Percentiles rank a stretch among this genome's conserved stretches.
These are phyloP conservation scores for Natrix natrix DNA, from an alignment of 2,797 vertebrate species.

Conservation along the genomic window DNA sequence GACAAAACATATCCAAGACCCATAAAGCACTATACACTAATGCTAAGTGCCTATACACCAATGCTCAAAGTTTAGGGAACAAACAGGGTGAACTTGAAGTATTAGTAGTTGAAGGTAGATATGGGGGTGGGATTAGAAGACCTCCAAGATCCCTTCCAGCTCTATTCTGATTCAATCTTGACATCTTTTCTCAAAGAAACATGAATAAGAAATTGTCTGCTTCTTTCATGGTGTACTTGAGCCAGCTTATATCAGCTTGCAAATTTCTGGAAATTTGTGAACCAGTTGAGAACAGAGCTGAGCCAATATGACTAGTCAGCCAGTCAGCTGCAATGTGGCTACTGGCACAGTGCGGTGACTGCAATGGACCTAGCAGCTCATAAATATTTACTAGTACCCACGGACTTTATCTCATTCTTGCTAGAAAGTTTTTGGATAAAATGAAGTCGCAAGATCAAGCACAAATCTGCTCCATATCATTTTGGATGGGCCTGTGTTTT, in stretches of 20 bases:
- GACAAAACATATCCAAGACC: too few species aligned
- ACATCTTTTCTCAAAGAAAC: not conserved
- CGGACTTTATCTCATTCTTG: not conserved
- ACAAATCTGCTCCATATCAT: not conserved
- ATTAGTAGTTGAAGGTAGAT: too few species aligned
- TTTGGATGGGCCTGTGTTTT: not conserved
- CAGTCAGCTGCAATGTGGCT: not conserved
- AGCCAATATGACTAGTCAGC: not conserved
- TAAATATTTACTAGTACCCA: not conserved
- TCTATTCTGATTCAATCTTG: too few species aligned
- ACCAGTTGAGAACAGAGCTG: not conserved
- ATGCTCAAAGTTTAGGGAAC: too few species aligned
- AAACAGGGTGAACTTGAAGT: too few species aligned
- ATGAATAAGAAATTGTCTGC: not conserved
- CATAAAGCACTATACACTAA: too few species aligned
- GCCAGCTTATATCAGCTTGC: not conserved
- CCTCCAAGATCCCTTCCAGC: too few species aligned
- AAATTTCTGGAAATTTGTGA: not conserved
- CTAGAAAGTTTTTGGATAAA: not conserved
- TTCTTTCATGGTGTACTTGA: not conserved
- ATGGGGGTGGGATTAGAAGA: too few species aligned
- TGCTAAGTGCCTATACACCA: too few species aligned
- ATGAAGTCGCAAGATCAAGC: not conserved
- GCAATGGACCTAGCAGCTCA: not conserved
- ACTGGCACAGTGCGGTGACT: not conserved